Evolutionary conservation across 2,113 vertebrate genomes (phyloP).

Genomic region (Colossoma macropomum): DNA sequence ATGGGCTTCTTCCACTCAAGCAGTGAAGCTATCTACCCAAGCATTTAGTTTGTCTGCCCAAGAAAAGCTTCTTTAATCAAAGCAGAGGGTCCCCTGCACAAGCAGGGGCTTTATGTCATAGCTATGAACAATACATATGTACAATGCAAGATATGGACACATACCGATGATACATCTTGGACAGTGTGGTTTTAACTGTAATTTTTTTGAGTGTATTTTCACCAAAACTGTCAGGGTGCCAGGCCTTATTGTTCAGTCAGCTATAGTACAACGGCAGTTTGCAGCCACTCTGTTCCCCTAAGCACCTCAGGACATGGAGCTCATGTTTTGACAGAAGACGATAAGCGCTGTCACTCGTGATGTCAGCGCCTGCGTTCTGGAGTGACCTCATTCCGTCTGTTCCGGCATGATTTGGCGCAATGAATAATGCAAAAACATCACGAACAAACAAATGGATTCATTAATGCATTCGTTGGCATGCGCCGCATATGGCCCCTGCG

Average conservation of each 20-base stretch:
- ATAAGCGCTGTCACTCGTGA: slow-evolving; percentile 9
- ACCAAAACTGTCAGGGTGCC: not conserved
- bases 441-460: slow-evolving; percentile 31
- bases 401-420: not conserved
- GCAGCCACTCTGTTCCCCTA: slow-evolving; percentile 1
- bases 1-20: not conserved
- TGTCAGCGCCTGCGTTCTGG: not conserved
- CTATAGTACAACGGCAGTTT: not conserved
- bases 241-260: not conserved
- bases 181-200: not conserved
- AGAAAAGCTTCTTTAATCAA: not conserved
- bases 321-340: not conserved
- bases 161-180: too few relatives aligned
- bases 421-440: slow-evolving; percentile 25
- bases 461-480: slow-evolving; percentile 27
- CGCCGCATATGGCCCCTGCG: not conserved
- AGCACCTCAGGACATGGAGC: slow-evolving; percentile 5
- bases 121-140: too few relatives aligned
- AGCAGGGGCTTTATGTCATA: not conserved
- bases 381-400: slow-evolving; percentile 1
- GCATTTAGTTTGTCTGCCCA: too few relatives aligned
- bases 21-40: not conserved
- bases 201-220: not conserved
- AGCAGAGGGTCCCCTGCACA: not conserved
- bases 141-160: too few relatives aligned